Base-by-base conservation (phyloP, 1,140 invertebrate species). In the Telenomus remus region DNA sequence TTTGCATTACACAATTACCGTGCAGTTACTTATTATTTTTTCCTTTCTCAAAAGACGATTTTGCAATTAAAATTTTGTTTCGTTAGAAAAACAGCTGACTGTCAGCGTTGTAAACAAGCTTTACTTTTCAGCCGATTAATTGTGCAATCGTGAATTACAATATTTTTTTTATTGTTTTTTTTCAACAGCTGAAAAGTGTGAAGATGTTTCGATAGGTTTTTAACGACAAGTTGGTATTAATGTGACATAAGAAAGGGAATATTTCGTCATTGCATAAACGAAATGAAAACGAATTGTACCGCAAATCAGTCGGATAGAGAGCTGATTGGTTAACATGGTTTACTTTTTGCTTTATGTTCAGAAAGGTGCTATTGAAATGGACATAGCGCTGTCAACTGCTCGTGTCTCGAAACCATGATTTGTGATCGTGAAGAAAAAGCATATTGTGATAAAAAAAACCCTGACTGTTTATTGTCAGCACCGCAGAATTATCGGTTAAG, bases 321-420 rank as follows among this genome's bases (percentile, higher is more conserved):
- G 43, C 51, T 61, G 27, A 57, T 60, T 19, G 16, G 27, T 35
- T 61, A 66, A 61, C 64, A 69, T 14, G 61, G 70, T 73, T 73
- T 66, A 65, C 61, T 27, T 27, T 27, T 63, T 53, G 35, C 51
- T 66, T 74, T 46, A 27, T 44, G 37, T 54, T 43, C 50, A 14
- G 48, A 56, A 13, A 27, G 19, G 19, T 27, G 19, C 19, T 27
- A 27, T 27, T 27, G 19, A 27, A 27, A 34, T 53, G 72, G 16
- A 27, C 19, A 64, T 63, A 57, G 8, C 7, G 55, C 47, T 57
- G 63, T 53, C 55, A 56, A 53, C 47, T 11, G 61, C 60, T 61
- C 65, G 66, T 71, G 74, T 13, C 35, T 66, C 43, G 74, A 76
- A 71, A 71, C 43, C 53, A 53, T 72, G 59, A 77, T 72, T 70